Conservation (phyloP, 2,888 invertebrate genomes). For the Mimas tiliae region DNA sequence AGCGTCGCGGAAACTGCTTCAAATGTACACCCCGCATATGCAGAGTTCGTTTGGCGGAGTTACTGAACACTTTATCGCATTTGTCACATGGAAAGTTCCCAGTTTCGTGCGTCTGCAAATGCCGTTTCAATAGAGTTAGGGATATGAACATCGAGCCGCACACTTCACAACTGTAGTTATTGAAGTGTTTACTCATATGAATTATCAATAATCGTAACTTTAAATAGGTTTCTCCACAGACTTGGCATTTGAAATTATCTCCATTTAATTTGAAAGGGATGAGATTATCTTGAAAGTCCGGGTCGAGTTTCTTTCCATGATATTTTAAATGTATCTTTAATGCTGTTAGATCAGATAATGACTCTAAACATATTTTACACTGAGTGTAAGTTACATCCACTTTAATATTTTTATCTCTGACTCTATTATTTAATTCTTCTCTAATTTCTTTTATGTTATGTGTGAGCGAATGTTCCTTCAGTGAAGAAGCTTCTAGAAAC, state of each 20-base stretch:
- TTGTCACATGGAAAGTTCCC: slow-evolving; percentile 67
- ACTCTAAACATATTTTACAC: slow-evolving; percentile 61
- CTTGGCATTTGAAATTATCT: slow-evolving; percentile 61
- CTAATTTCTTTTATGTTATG: slow-evolving; percentile 57
- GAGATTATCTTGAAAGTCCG: slow-evolving; percentile 58
- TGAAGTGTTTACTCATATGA: slow-evolving; percentile 74
- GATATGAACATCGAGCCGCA: slow-evolving; percentile 69
- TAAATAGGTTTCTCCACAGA: slow-evolving; percentile 59
- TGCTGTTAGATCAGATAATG: slow-evolving; percentile 45
- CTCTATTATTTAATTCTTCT: slow-evolving; percentile 53
- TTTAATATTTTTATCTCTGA: slow-evolving; percentile 61
- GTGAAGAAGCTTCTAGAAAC: slow-evolving; percentile 51
- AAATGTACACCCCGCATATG: slow-evolving; percentile 67
- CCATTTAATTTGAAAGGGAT: slow-evolving; percentile 68
- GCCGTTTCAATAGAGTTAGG: slow-evolving; percentile 55
- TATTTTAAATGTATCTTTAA: slow-evolving; percentile 62
- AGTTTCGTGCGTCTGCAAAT: slow-evolving; percentile 60
- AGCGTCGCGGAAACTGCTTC: slow-evolving; percentile 58
- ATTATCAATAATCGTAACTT: slow-evolving; percentile 64
- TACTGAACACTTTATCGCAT: slow-evolving; percentile 71
- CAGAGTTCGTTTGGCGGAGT: slow-evolving; percentile 55
- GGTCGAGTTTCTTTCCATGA: slow-evolving; percentile 59
- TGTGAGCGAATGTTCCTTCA: slow-evolving; percentile 57
- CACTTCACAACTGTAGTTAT: slow-evolving; percentile 70
- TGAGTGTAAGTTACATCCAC: slow-evolving; percentile 62